Evolutionary conservation across 92 coral and sea anemone genomes (phyloP).

Genomic region (Pocillopora grandis): DNA sequence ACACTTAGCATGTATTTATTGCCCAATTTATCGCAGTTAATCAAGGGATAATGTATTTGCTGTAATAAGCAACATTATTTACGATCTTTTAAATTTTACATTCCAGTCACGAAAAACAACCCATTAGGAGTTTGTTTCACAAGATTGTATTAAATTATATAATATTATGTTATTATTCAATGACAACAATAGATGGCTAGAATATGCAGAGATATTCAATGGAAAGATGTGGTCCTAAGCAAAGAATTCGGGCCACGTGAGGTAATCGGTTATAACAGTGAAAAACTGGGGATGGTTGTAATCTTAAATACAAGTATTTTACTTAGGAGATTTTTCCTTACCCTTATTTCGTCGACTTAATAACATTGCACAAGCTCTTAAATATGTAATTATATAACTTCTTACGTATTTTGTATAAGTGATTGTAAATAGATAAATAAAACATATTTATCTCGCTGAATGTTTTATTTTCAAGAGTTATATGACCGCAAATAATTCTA

Average conservation of each 20-base stretch:
- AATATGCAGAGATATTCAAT: no score
- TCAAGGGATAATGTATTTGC: neutral
- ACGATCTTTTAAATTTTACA: neutral
- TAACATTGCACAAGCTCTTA: neutral
- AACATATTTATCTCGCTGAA: no score
- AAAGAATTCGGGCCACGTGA: no score
- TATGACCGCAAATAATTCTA: no score
- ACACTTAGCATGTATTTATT: neutral
- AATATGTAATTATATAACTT: neutral
- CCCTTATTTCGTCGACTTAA: neutral
- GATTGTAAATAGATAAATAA: conserved; percentile 20
- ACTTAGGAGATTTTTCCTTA: neutral
- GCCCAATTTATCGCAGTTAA: neutral
- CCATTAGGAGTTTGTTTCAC: no score
- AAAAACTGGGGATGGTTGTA: neutral
- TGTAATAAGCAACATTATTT: conserved; percentile 1
- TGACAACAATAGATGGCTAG: no score
- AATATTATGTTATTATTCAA: no score
- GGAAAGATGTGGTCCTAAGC: no score
- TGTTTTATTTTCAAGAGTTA: neutral
- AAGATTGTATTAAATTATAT: no score
- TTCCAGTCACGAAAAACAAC: no score
- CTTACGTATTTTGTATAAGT: conserved; percentile 16
- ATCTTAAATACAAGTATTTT: neutral
- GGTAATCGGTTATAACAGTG: no score